Base-by-base conservation (phyloP, 2,888 invertebrate genomes). In the Chalcis sispes region DNA sequence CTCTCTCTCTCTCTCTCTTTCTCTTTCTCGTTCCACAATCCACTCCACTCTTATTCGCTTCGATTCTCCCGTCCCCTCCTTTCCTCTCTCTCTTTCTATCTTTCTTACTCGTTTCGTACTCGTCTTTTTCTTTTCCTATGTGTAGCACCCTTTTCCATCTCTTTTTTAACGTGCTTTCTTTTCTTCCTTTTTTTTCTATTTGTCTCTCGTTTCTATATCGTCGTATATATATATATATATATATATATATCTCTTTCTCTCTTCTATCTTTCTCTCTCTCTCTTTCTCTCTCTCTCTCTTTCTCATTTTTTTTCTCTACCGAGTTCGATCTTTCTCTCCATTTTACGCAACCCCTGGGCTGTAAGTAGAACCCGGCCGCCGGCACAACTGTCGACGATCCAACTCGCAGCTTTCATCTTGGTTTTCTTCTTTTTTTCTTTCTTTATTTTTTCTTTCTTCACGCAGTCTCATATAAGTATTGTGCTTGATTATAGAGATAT, bases 281-380 rank as follows among this genome's bases (percentile, higher is more conserved):
- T 69, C 78, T 27, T 52, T 50, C 48, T 56, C 64, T 67, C 72
- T 72, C 42, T 62, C 15, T 69, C 62, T 78, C 59, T 75, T 40
- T 75, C 48, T 70, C 58, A 48, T 59, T 64, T 70, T 74, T 76
- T 75, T 61, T 75, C 42, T 75, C 70, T 76, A 72, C 72, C 66
- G 42, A 25, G 46, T 65, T 72, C 75, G 66, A 61, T 75, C 74
- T 72, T 71, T 77, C 71, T 77, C 72, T 77, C 70, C 77, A 72
- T 81, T 77, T 79, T 81, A 82, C 80, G 82, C 84, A 83, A 83
- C 82, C 84, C 82, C 82, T 75, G 59, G 56, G 77, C 78, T 82
- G 75, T 77, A 74, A 74, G 75, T 79, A 77, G 72, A 74, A 66
- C 62, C 74, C 64, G 59, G 54, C 77, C 54, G 65, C 75, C 54